Conservation (phyloP, 2,797 vertebrate genomes). For the Fistularia tabacaria region DNA sequence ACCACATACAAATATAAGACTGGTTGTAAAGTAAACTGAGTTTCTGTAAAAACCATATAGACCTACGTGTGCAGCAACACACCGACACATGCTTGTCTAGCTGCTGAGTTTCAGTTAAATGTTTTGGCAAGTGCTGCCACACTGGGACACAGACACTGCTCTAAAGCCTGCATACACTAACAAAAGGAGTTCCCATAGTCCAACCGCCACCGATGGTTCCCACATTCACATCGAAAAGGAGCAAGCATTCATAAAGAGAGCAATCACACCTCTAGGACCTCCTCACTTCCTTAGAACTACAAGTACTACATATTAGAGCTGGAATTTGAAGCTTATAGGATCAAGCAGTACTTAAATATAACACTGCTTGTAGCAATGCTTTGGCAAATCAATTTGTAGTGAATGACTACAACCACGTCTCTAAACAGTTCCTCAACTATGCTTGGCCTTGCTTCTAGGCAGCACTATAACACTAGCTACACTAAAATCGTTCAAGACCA, state of each 20-base stretch:
- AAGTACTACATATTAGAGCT: not conserved
- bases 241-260: slow-evolving; percentile 18
- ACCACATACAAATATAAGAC: slow-evolving; percentile 10
- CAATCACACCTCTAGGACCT: slow-evolving; percentile 12
- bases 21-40: slow-evolving; percentile 18
- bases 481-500: slow-evolving; percentile 18
- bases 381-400: slow-evolving; percentile 20
- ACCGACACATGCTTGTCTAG: slow-evolving; percentile 13
- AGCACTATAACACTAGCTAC: slow-evolving; percentile 15
- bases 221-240: slow-evolving; percentile 42
- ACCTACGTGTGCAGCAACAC: not conserved
- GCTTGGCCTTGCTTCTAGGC: slow-evolving; percentile 28
- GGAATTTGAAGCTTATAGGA: slow-evolving; percentile 3
- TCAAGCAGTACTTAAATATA: slow-evolving; percentile 4
- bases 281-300: slow-evolving; percentile 5
- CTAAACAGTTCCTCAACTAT: slow-evolving; percentile 48
- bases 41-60: slow-evolving; percentile 9
- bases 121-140: slow-evolving; percentile 62
- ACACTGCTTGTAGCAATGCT: slow-evolving; percentile 2
- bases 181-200: slow-evolving; percentile 48
- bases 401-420: slow-evolving; percentile 39
- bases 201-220: slow-evolving; percentile 53
- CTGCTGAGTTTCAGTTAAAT: slow-evolving; percentile 49
- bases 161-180: slow-evolving; percentile 46
- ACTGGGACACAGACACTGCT: slow-evolving; percentile 56